These are phyloP conservation scores for Eupeodes corollae DNA, from an alignment of 1,140 invertebrate species.

Conservation along the genomic window DNA sequence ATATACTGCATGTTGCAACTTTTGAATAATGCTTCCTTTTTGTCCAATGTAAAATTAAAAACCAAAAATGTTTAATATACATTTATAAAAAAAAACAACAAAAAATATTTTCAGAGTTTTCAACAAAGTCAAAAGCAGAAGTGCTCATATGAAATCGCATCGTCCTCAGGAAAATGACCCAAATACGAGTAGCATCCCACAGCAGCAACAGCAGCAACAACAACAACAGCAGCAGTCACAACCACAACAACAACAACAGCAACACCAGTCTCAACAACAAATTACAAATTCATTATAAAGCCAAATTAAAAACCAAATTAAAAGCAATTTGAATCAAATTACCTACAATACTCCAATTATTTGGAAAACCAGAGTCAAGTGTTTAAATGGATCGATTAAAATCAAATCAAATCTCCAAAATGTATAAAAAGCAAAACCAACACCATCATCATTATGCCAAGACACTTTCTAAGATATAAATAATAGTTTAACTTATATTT, in stretches of 20 bases:
- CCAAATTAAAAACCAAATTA: neutral
- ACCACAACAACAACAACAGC: constrained; percentile 7
- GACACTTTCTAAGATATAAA: too few relatives aligned
- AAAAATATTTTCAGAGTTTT: constrained; percentile 62
- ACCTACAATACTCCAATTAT: constrained; percentile 1
- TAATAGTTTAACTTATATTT: too few relatives aligned
- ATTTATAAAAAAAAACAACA: constrained; percentile 16
- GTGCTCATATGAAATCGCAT: constrained; percentile 97
- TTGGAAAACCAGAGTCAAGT: too few relatives aligned
- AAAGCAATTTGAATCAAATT: constrained; percentile 5
- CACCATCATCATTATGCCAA: neutral
- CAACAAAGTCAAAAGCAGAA: constrained; percentile 94
- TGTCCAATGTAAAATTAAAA: too few relatives aligned
- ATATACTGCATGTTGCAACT: too few relatives aligned
- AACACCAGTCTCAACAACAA: constrained; percentile 1
- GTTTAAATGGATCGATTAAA: too few relatives aligned
- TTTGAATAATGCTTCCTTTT: too few relatives aligned
- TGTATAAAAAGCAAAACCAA: neutral
- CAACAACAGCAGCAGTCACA: constrained; percentile 9
- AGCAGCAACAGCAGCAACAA: neutral
- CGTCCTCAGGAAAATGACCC: constrained; percentile 61
- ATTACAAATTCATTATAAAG: constrained; percentile 3
- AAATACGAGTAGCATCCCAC: constrained; percentile 7
- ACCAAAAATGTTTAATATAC: constrained; percentile 32
- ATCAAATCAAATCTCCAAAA: neutral